A percentile compares a stretch with the other conserved stretches of the same genome.
These are phyloP conservation scores for Pluvianellus socialis DNA, from an alignment of 2,113 vertebrate genomes.

Conservation along the genomic window DNA sequence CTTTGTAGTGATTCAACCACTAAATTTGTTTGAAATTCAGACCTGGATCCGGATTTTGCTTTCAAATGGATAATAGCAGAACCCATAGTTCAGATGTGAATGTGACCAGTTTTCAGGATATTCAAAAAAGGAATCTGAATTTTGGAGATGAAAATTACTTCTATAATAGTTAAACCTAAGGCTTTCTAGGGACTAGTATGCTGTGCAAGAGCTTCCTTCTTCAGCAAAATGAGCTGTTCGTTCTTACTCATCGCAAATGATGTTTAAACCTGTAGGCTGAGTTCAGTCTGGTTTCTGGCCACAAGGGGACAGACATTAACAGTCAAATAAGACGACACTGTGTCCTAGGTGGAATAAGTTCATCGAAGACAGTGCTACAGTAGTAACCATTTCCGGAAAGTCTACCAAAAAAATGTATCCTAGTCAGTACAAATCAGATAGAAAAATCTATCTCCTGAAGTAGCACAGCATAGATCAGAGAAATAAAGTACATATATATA, in stretches of 20 bases:
- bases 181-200: not conserved
- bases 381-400: not conserved
- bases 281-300: not conserved
- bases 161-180: not conserved
- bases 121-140: not conserved
- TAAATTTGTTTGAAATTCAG: not conserved
- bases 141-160: not conserved
- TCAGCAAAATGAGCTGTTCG: not conserved
- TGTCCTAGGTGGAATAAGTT: not conserved
- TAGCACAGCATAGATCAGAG: not conserved
- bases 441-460: not conserved
- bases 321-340: not conserved
- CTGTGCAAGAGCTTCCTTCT: not conserved
- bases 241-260: not conserved
- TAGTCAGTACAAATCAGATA: not conserved
- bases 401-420: not conserved
- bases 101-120: not conserved
- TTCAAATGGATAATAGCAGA: not conserved
- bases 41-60: not conserved
- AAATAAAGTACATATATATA: not conserved
- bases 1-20: not conserved
- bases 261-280: not conserved
- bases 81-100: not conserved
- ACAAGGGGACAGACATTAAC: constrained; percentile 11
- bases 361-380: not conserved